These are phyloP conservation scores for Pipa parva DNA, from an alignment of 2,113 vertebrate species.

Conservation along the genomic window DNA sequence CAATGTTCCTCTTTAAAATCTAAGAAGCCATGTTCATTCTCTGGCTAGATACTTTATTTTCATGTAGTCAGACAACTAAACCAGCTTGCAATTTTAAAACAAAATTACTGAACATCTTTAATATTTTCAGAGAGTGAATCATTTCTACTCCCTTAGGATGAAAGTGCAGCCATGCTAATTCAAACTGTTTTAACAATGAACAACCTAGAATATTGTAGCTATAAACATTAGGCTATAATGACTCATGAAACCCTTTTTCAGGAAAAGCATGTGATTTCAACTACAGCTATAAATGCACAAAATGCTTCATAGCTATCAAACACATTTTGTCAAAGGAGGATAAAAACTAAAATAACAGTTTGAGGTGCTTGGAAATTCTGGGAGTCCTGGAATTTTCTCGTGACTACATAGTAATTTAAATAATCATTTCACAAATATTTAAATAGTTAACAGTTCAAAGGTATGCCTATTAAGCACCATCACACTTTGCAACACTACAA, in stretches of 20 bases:
- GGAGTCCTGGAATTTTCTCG: too few species aligned
- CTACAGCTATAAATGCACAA: too few species aligned
- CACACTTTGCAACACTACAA: too few species aligned
- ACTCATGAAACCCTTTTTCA: slow-evolving; percentile 9
- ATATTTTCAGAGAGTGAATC: background rate
- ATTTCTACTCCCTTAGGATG: slow-evolving; percentile 1
- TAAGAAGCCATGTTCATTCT: background rate
- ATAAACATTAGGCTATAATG: slow-evolving; percentile 21
- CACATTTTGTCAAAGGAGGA: too few species aligned
- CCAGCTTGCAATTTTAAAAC: slow-evolving; percentile 7
- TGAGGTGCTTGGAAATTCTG: too few species aligned
- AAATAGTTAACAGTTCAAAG: too few species aligned
- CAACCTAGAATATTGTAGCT: slow-evolving; percentile 20
- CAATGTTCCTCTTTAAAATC: background rate
- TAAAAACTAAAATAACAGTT: too few species aligned
- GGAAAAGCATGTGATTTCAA: background rate
- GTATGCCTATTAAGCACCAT: too few species aligned
- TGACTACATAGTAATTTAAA: too few species aligned
- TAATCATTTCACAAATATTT: too few species aligned
- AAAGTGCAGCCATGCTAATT: slow-evolving; percentile 10
- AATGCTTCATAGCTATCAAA: too few species aligned
- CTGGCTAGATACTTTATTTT: background rate
- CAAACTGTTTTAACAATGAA: slow-evolving; percentile 33
- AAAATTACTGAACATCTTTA: slow-evolving; percentile 9
- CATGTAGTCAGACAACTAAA: background rate